phyloP scores from a whole-genome alignment of 1,140 invertebrate species.

The Drosophila nasuta region DNA sequence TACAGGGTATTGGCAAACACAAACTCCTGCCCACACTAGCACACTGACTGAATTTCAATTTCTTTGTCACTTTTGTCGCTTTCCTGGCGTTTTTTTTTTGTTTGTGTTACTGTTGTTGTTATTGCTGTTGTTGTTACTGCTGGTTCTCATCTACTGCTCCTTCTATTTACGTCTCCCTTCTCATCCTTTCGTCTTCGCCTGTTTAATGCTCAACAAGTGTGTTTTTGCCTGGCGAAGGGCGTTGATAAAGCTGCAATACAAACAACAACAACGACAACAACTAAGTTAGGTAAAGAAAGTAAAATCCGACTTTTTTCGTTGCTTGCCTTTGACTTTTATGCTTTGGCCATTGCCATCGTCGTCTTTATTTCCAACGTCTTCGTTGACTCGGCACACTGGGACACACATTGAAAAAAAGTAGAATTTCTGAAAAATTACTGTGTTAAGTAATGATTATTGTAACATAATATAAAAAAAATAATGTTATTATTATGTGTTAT shows the following conservation, averaged over 20 bases:
- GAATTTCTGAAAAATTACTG: background rate
- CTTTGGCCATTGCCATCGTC: conserved; percentile 29
- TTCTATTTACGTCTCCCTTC: conserved; percentile 2
- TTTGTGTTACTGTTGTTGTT: conserved; percentile 48
- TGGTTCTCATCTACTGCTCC: conserved; percentile 10
- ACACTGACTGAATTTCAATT: conserved; percentile 72
- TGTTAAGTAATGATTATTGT: background rate
- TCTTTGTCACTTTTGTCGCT: conserved; percentile 66
- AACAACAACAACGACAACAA: conserved; percentile 31
- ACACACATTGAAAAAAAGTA: background rate
- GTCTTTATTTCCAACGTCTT: conserved; percentile 4
- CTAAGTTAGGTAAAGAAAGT: conserved; percentile 46
- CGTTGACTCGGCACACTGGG: conserved; percentile 13
- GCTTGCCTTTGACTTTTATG: conserved; percentile 51
- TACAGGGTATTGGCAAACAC: conserved; percentile 14
- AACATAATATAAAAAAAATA: too few species aligned
- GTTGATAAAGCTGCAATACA: conserved; percentile 47
- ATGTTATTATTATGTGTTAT: too few species aligned
- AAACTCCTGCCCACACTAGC: conserved; percentile 38
- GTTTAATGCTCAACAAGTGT: conserved; percentile 52
- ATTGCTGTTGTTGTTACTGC: conserved; percentile 47
- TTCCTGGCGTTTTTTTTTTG: conserved; percentile 12
- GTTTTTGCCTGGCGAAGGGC: conserved; percentile 22
- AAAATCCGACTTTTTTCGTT: conserved; percentile 45
- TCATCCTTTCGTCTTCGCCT: background rate